Evolutionary conservation across 1,140 invertebrate genomes (phyloP), one percentile per base, ranked within the genome.

Genomic region (Orius laevigatus): DNA sequence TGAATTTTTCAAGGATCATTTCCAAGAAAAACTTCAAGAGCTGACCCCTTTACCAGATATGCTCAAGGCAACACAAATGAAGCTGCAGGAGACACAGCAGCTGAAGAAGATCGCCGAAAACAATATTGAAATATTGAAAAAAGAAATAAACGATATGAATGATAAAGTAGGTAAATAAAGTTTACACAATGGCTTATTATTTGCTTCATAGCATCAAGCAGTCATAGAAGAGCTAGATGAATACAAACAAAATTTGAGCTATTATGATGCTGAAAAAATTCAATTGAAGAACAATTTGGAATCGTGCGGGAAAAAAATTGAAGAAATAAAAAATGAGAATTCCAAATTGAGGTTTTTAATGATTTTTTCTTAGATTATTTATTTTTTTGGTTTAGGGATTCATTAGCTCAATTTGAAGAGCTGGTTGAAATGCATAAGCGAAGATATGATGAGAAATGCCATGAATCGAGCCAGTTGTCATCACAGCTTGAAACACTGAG

Each of bases 21-120:
- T 84, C 58, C 78, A 83, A 70, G 79, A 82, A 55, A 82, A 83
- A 60, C 62, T 84, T 5, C 72, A 75, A 51, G 80, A 83, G 62
- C 58, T 83, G 19, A 72, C 75, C 0, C 79, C 79, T 0, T 68
- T 82, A 9, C 80, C 80, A 1, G 78, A 82, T 55, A 67, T 83
- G 8, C 59, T 84, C 34, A 81, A 81, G 57, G 72, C 78, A 39
- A 79, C 79, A 1, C 79, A 83, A 60, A 56, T 75, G 16, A 78
- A 79, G 55, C 55, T 82, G 5, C 77, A 81, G 53, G 78, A 83
- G 58, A 69, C 72, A 0, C 77, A 79, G 56, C 77, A 81, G 49
- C 63, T 73, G 54, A 73, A 76, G 51, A 58, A 72, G 3, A 57
- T 75, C 1, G 70, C 73, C 0, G 75, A 79, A 54, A 66, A 72